Conservation (phyloP, 2,888 invertebrate species). For the Bhutanitis thaidina region DNA sequence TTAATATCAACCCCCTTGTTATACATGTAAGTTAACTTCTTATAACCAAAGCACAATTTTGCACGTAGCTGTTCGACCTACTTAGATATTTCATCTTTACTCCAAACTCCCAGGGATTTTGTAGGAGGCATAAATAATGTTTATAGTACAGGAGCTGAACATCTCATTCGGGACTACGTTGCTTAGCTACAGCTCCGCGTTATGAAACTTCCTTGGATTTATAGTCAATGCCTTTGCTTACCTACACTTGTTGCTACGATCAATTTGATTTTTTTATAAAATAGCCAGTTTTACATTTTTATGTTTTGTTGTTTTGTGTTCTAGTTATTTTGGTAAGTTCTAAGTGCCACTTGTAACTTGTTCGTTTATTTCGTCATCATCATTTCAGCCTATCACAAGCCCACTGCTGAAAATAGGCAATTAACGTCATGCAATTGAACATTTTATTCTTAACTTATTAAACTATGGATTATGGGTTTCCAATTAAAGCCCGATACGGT, state of each 20-base stretch:
- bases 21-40: background rate
- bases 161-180: slow-evolving; percentile 44
- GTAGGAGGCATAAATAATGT: slow-evolving; percentile 48
- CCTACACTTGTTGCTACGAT: slow-evolving; percentile 35
- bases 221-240: slow-evolving; percentile 39
- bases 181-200: slow-evolving; percentile 33
- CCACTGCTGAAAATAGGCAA: too few species aligned
- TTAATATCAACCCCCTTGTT: background rate
- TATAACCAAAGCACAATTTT: slow-evolving; percentile 9
- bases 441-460: too few species aligned
- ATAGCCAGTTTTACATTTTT: background rate
- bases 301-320: too few species aligned
- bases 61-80: slow-evolving; percentile 25
- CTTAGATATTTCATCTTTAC: slow-evolving; percentile 33
- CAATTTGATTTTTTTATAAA: slow-evolving; percentile 33
- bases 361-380: too few species aligned
- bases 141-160: slow-evolving; percentile 46
- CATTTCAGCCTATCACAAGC: too few species aligned
- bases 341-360: too few species aligned
- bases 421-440: too few species aligned
- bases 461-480: too few species aligned
- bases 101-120: slow-evolving; percentile 33
- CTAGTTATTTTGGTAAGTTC: too few species aligned
- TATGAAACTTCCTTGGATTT: slow-evolving; percentile 50
- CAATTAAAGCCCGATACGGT: too few species aligned